Base-by-base conservation (phyloP, 1,140 invertebrate species). In the Trachymyrmex cornetzi region DNA sequence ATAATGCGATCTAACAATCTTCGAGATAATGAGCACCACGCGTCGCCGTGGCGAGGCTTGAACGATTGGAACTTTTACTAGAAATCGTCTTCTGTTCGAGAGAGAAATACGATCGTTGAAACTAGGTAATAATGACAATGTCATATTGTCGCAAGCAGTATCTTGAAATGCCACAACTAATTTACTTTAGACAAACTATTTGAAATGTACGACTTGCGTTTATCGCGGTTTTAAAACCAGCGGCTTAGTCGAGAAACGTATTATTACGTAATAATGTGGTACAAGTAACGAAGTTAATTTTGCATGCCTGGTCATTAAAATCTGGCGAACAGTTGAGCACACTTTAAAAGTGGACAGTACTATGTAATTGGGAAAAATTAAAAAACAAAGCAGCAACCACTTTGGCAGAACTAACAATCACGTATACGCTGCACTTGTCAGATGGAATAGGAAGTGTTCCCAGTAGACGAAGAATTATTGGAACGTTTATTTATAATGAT, bases 211-310 rank as follows among this genome's bases (percentile, higher is more conserved):
- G 5, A 19, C 63, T 69, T 9, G 16, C 34, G 66, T 59, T 59
- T 81, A 59, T 59, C 53, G 38, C 44, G 9, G 34, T 63, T 50
- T 84, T 48, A 61, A 74, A 82, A 72, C 48, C 19, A 81, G 59
- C 55, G 38, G 59, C n/a, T 63, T n/a, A 84, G 55, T 61, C 19
- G 80, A 30, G 55, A 61, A 61, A 14, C 57, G 55, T 57, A 57
- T 75, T 84, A 84, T 38, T 59, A 22, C 61, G 63, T 66, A 87
- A 89, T 87, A 81, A 89, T 87, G 69, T 24, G 38, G 24, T 50
- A 85, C 59, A 48, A 80, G 71, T 91, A 90, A 91, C 89, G 89
- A 91, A 89, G 90, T 90, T 88, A 90, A 91, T 91, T 89, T 75
- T 30, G 81, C 75, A 85, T 79, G 84, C n/a, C 19, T 77, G 44